Evolutionary conservation across 2,113 vertebrate species (phyloP), one percentile per base, ranked within the genome.

Genomic region (Melozone crissalis): DNA sequence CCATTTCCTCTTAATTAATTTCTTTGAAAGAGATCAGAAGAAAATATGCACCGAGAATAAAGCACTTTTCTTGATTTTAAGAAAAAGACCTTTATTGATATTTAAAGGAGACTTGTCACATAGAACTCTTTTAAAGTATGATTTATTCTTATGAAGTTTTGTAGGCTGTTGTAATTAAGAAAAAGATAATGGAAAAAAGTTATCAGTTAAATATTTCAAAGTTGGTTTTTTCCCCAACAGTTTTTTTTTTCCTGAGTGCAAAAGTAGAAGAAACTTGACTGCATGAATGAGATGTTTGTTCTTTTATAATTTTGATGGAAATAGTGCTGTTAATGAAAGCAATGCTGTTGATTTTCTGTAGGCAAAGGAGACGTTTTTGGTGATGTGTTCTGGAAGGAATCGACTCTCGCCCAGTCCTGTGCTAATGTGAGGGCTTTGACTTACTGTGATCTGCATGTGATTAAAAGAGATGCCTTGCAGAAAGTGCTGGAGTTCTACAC

Each of bases 281-380:
- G 22, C 39, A 8, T 67, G 47, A 77, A 37, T 55, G 26, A 88
- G 15, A 43, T 93, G 8, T 31, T 37, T 76, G 12, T 51, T 73
- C 17, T 90, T 54, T 52, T 52, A 11, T 16, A 21, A 54, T 83
- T 81, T 49, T 51, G 31, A n/a, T 73, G 55, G 75, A 39, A 88
- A 23, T n/a, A 14, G 30, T 66, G 27, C 30, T 17, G 6, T 84
- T 84, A 59, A 3, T 95, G 68, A 95, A 86, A 81, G 27, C 16
- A 84, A 81, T 89, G 37, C 51, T 89, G 39, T 76, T 93, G 35
- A 20, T 93, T 92, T 91, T 76, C 41, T 73, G 28, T 94, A 99
- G 99, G 99, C 95, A 99, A 99, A 97, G 99, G 99, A 41, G 99
- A 99, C 6, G 99, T 99, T 93, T 99, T 99, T 95, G 99, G 99